phyloP scores from a whole-genome alignment of 2,888 invertebrate species.

The Lucinisca nassula region DNA sequence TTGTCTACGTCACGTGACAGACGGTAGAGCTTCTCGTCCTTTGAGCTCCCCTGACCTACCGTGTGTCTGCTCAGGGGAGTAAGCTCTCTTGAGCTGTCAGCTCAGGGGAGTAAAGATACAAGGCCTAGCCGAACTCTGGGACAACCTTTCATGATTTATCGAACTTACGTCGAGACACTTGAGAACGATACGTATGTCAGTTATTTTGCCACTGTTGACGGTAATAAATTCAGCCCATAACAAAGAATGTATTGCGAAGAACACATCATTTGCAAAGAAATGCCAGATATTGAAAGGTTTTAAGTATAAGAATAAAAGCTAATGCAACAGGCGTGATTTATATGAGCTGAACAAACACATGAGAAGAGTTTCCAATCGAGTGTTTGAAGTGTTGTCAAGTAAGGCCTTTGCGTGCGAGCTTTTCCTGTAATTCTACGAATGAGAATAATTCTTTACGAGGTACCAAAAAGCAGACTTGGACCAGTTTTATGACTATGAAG shows the following conservation, averaged over 20 bases:
- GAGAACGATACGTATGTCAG: not conserved
- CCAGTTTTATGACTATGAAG: not conserved
- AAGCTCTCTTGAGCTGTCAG: no score
- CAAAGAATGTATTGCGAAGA: not conserved
- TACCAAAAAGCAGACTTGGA: not conserved
- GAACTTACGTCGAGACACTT: no score
- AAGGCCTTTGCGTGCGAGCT: not conserved
- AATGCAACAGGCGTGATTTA: not conserved
- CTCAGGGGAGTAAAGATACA: no score
- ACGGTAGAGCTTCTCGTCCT: no score
- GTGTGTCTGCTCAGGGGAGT: no score
- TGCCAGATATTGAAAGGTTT: not conserved
- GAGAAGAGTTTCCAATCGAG: not conserved
- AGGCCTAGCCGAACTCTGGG: no score
- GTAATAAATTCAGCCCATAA: not conserved
- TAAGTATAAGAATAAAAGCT: not conserved
- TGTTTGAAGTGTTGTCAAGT: not conserved
- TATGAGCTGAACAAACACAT: not conserved
- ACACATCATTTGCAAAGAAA: not conserved
- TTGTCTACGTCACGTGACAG: no score
- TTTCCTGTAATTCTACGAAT: not conserved
- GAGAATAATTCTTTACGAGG: not conserved
- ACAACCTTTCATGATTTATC: no score
- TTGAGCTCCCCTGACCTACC: no score
- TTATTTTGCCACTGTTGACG: not conserved